Percentiles rank a stretch among this genome's conserved stretches.
Conservation (phyloP, 2,113 vertebrate genomes). For the Actenoides hombroni region DNA sequence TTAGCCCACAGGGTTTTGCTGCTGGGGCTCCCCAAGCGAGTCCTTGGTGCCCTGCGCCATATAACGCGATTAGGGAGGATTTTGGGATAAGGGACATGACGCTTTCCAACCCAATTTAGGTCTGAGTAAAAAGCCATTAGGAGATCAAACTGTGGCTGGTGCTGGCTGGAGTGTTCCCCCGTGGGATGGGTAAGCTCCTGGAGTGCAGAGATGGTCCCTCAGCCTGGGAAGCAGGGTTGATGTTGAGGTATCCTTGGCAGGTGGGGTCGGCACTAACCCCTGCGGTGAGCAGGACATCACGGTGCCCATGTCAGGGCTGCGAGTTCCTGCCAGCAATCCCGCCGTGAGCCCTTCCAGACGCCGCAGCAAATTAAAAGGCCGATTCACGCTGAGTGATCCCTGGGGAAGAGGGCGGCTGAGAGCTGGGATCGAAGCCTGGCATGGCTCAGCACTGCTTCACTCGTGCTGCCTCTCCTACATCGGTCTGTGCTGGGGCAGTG, state of each 20-base stretch:
- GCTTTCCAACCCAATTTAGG: constrained; percentile 32
- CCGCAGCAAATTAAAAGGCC: constrained; percentile 82
- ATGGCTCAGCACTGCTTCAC: neutral
- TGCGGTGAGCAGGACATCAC: neutral
- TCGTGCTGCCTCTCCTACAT: neutral
- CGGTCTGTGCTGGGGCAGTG: neutral
- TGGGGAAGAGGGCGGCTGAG: constrained; percentile 64
- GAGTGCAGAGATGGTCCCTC: neutral
- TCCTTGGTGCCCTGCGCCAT: neutral
- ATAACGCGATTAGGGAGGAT: constrained; percentile 15
- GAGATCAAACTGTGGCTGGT: neutral
- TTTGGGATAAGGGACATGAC: constrained; percentile 8
- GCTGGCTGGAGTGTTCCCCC: neutral
- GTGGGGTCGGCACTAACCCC: neutral
- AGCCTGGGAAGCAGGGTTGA: neutral
- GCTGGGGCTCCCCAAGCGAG: neutral
- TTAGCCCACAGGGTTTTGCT: neutral
- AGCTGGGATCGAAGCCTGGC: constrained; percentile 62
- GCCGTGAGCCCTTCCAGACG: constrained; percentile 66
- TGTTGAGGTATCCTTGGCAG: neutral
- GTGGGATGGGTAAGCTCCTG: neutral
- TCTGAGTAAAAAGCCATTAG: constrained; percentile 30
- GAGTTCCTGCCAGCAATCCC: constrained; percentile 64
- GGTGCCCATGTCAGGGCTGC: constrained; percentile 19
- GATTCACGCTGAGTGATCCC: constrained; percentile 79